A percentile compares a stretch with the other conserved stretches of the same genome.
phyloP scores from a whole-genome alignment of 2,797 vertebrate species.

The Morus bassanus region DNA sequence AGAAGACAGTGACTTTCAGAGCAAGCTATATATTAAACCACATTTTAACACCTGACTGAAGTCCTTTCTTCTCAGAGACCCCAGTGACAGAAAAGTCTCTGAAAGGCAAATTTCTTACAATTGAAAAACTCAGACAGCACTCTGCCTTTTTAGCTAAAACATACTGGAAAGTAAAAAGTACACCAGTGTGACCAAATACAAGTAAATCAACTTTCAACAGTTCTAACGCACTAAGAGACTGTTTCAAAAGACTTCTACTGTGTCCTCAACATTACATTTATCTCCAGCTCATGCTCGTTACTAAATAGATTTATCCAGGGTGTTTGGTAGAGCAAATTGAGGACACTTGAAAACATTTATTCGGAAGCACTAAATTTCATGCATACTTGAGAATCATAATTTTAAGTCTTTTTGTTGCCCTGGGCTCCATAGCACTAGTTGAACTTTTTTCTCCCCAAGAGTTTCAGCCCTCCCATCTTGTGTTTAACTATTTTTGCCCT shows the following conservation, averaged over 20 bases:
- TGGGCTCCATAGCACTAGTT: neutral
- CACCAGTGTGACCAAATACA: neutral
- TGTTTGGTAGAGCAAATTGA: neutral
- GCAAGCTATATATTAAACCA: neutral
- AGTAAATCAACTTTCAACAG: neutral
- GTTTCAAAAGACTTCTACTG: neutral
- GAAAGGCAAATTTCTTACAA: neutral
- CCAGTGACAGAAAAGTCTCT: neutral
- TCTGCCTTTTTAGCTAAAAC: neutral
- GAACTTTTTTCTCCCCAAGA: neutral
- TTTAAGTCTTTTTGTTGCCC: neutral
- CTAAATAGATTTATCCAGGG: neutral
- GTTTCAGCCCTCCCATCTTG: neutral
- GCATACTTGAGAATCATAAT: rapidly evolving
- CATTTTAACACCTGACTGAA: neutral
- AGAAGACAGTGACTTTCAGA: neutral
- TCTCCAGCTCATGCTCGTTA: neutral
- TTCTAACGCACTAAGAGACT: neutral
- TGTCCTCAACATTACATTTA: neutral
- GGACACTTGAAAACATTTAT: neutral
- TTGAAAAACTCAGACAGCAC: neutral
- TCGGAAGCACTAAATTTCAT: neutral
- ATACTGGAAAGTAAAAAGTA: neutral
- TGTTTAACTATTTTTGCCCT: neutral
- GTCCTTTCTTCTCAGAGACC: neutral